These are phyloP conservation scores for Galeopterus variegatus DNA, from an alignment of 2,113 vertebrate species.

Conservation along the genomic window DNA sequence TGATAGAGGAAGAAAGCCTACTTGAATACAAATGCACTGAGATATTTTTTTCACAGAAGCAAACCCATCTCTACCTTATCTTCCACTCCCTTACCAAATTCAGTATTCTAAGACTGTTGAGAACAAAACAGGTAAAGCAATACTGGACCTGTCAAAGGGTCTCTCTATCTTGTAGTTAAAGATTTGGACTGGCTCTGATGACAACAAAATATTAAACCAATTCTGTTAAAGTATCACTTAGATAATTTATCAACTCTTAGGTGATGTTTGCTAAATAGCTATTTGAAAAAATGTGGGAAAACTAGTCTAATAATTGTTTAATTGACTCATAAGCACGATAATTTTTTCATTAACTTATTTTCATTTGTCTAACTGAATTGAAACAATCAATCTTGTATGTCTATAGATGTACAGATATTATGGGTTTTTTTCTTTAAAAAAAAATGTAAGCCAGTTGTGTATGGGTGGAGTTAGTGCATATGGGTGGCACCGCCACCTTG, in stretches of 20 bases:
- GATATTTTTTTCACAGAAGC: background rate
- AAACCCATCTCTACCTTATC: background rate
- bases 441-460: too few species aligned
- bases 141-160: background rate
- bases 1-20: background rate
- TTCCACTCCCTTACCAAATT: background rate
- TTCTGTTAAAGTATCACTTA: background rate
- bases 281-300: background rate
- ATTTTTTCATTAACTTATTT: conserved; percentile 68
- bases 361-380: conserved; percentile 28
- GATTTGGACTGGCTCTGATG: background rate
- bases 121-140: background rate
- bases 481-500: too few species aligned
- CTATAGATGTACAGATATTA: background rate
- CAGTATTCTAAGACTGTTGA: background rate
- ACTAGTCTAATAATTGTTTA: conserved; percentile 36
- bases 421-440: background rate
- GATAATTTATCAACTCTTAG: background rate
- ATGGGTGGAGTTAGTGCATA: too few species aligned
- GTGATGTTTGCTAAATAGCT: conserved; percentile 43
- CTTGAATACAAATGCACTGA: background rate
- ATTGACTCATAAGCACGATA: conserved; percentile 17
- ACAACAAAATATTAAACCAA: background rate
- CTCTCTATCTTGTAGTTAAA: conserved; percentile 9
- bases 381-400: background rate